Percentiles rank a stretch among this genome's conserved stretches.
Conservation (phyloP, 1,140 invertebrate species). For the Trachymyrmex septentrionalis region DNA sequence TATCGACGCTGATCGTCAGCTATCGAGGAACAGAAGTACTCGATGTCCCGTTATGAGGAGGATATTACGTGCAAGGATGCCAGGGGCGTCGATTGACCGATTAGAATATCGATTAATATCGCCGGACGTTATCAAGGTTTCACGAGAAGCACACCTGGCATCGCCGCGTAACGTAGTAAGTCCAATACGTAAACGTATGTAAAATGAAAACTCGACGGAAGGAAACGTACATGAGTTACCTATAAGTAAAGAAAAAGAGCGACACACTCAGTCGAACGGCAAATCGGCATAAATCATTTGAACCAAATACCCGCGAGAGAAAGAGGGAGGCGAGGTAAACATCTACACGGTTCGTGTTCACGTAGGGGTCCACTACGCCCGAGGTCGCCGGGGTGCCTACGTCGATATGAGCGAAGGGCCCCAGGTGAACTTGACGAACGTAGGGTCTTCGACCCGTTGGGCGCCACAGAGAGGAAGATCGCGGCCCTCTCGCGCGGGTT, state of each 20-base stretch:
- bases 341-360: not conserved
- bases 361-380: not conserved
- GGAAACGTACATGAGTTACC: not conserved
- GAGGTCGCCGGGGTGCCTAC: conserved; percentile 48
- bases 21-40: conserved; percentile 58
- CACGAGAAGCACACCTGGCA: conserved; percentile 60
- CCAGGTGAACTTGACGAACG: conserved; percentile 71
- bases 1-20: conserved; percentile 66
- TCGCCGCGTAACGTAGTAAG: conserved; percentile 53
- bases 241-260: not conserved
- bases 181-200: no score
- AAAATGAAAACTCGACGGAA: conserved; percentile 10
- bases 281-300: conserved; percentile 5
- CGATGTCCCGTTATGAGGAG: conserved; percentile 80
- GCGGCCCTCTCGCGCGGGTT: conserved; percentile 61
- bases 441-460: conserved; percentile 73
- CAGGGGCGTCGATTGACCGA: conserved; percentile 79
- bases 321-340: conserved; percentile 7
- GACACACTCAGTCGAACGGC: not conserved
- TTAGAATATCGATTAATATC: conserved; percentile 84
- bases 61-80: conserved; percentile 81
- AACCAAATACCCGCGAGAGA: not conserved
- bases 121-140: conserved; percentile 66
- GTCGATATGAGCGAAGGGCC: conserved; percentile 44
- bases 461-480: conserved; percentile 56